These are phyloP conservation scores for Pteropus alecto DNA, from an alignment of 2,113 vertebrate species.

Conservation along the genomic window DNA sequence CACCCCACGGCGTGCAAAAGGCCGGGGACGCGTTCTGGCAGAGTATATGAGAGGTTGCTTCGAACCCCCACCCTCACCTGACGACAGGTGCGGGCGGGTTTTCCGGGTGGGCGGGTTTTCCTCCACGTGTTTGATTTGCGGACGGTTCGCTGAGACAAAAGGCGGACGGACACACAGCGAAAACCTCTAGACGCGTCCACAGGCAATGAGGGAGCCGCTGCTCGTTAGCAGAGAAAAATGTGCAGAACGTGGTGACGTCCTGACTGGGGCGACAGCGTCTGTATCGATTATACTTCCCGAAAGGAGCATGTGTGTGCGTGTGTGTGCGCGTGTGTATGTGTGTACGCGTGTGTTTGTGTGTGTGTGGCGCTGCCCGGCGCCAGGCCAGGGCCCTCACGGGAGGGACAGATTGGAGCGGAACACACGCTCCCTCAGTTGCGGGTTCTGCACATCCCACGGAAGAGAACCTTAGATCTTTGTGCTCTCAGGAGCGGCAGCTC, in stretches of 20 bases:
- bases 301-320: too few relatives aligned
- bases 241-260: too few relatives aligned
- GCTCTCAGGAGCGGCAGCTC: conserved; percentile 34
- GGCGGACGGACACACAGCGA: conserved; percentile 58
- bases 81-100: conserved; percentile 58
- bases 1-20: too few relatives aligned
- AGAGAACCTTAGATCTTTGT: background rate
- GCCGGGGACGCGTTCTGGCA: too few relatives aligned
- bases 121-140: conserved; percentile 59
- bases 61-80: conserved; percentile 32
- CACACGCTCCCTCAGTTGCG: background rate
- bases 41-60: background rate
- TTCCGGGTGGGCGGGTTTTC: conserved; percentile 46
- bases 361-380: too few relatives aligned
- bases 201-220: too few relatives aligned
- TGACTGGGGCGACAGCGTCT: too few relatives aligned
- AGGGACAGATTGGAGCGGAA: background rate
- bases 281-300: too few relatives aligned
- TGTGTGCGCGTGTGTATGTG: too few relatives aligned
- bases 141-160: conserved; percentile 63
- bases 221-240: too few relatives aligned
- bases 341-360: too few relatives aligned
- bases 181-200: background rate
- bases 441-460: conserved; percentile 7
- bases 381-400: too few relatives aligned